A percentile compares a stretch with the other conserved stretches of the same genome.
phyloP scores from a whole-genome alignment of 2,888 invertebrate species.

The Sipha maydis region DNA sequence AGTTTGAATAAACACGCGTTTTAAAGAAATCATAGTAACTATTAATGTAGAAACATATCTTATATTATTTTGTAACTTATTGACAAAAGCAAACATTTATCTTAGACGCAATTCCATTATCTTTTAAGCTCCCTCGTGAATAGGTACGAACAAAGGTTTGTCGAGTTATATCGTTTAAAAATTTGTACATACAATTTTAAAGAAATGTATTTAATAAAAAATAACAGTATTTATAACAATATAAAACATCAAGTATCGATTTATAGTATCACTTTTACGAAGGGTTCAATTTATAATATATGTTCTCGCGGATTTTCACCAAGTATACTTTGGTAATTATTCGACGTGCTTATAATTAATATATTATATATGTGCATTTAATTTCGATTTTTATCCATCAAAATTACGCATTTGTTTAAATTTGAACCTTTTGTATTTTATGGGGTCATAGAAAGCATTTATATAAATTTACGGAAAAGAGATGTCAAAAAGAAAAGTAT shows the following conservation, averaged over 20 bases:
- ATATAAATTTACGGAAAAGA: neutral
- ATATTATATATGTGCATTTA: neutral
- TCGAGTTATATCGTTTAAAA: neutral
- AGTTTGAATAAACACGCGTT: constrained; percentile 7
- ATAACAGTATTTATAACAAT: neutral
- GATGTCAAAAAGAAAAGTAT: constrained; percentile 8
- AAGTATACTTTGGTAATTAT: neutral
- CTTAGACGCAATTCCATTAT: neutral
- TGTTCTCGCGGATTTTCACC: neutral
- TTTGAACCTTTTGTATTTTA: neutral
- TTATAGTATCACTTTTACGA: neutral
- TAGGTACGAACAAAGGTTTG: neutral
- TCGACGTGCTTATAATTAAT: neutral
- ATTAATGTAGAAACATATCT: neutral
- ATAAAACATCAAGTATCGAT: too few relatives aligned
- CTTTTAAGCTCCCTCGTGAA: neutral
- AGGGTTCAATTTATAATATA: neutral
- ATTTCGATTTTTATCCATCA: neutral
- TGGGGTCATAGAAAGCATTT: neutral
- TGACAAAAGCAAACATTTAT: constrained; percentile 8
- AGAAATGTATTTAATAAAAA: constrained; percentile 7
- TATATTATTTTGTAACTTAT: neutral
- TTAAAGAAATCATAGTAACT: neutral
- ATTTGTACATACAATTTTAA: neutral
- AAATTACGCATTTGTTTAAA: neutral